A percentile compares a stretch with the other conserved stretches of the same genome.
phyloP scores from a whole-genome alignment of 1,140 invertebrate genomes.

The Pteromalus puparum region DNA sequence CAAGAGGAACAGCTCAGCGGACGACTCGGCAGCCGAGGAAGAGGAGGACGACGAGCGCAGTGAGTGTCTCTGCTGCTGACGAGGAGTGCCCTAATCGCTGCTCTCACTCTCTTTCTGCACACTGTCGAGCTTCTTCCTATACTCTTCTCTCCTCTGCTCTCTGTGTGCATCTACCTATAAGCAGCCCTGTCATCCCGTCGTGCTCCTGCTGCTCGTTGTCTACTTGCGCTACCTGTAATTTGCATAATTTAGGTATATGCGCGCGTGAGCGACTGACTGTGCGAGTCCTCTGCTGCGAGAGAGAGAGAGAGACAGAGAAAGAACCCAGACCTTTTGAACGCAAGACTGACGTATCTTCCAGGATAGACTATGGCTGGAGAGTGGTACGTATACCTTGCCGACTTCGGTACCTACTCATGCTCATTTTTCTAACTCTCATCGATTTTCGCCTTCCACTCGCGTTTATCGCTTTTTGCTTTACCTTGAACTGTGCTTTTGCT shows the following conservation, averaged over 20 bases:
- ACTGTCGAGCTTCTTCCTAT: neutral
- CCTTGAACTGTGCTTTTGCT: slow-evolving; percentile 5
- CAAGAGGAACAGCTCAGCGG: slow-evolving; percentile 3
- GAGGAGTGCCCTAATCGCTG: neutral
- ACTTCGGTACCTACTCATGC: neutral
- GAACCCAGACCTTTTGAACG: slow-evolving; percentile 21
- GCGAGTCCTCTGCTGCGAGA: neutral
- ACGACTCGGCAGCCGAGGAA: neutral
- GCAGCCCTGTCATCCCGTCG: neutral
- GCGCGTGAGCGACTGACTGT: neutral
- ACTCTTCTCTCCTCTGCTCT: too few relatives aligned
- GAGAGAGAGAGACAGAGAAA: too few relatives aligned
- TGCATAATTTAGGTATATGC: slow-evolving; percentile 42
- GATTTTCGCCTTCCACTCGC: neutral
- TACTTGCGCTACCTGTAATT: slow-evolving; percentile 31
- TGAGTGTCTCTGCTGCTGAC: neutral
- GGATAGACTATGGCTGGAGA: neutral
- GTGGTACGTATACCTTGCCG: slow-evolving; percentile 24
- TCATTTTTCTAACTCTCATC: neutral
- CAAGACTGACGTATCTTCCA: slow-evolving; percentile 40
- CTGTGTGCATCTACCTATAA: neutral
- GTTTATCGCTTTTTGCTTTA: neutral
- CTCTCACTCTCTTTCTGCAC: neutral
- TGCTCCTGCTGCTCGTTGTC: neutral
- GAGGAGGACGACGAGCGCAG: slow-evolving; percentile 25